These are phyloP conservation scores for Drosophila pandora DNA, from an alignment of 1,140 invertebrate species.

Conservation along the genomic window DNA sequence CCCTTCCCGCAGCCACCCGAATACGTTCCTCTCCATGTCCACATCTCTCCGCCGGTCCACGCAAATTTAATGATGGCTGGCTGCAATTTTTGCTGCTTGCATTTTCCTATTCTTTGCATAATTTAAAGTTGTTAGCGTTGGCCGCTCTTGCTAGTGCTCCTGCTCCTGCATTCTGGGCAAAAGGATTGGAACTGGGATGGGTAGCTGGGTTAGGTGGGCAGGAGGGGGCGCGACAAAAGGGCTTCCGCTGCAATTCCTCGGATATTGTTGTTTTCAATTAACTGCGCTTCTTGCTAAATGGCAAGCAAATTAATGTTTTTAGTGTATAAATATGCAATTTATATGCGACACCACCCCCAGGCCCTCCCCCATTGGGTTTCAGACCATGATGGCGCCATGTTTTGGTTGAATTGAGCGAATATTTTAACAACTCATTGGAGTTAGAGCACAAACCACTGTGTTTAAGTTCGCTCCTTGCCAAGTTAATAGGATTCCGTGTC, in stretches of 20 bases:
- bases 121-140: constrained; percentile 69
- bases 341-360: constrained; percentile 18
- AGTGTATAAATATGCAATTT: constrained; percentile 76
- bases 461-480: background rate
- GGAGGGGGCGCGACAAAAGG: background rate
- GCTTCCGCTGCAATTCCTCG: constrained; percentile 26
- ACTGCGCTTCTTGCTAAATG: constrained; percentile 73
- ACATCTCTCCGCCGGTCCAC: background rate
- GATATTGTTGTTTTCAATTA: constrained; percentile 76
- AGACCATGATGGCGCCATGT: constrained; percentile 20
- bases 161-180: constrained; percentile 6
- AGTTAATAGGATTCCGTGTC: background rate
- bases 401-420: constrained; percentile 21
- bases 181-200: background rate
- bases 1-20: background rate
- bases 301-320: constrained; percentile 79
- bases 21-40: background rate
- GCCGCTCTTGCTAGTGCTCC: constrained; percentile 10
- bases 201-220: background rate
- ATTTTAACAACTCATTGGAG: constrained; percentile 28
- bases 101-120: constrained; percentile 68
- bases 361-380: background rate
- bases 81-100: constrained; percentile 64
- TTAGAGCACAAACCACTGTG: background rate
- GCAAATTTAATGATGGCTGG: constrained; percentile 56